Evolutionary conservation across 2,113 vertebrate species (phyloP), one percentile per base, ranked within the genome.

Genomic region (Phylloscopus trochilus): DNA sequence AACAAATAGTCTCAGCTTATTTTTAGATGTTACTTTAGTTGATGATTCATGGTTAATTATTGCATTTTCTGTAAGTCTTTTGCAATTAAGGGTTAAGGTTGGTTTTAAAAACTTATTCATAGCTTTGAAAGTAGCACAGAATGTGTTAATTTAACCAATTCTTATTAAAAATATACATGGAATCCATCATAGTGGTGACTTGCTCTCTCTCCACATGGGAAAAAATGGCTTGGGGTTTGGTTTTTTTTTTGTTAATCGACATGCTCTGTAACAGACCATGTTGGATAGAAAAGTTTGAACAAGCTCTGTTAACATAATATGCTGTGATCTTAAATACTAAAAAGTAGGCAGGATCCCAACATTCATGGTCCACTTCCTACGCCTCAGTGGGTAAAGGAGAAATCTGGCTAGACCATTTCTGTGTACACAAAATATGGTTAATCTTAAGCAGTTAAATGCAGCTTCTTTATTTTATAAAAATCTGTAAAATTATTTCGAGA

Each of bases 161-260:
- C 15, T 53, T 66, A 62, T 49, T 62, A 53, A 6, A 81, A 70
- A 46, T 41, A 37, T 23, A 33, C 6, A 24, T 14, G 15, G 13
- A 68, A 19, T 69, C 10, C 15, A 55, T 26, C 1, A 3, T 7
- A 35, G 26, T 37, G 13, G 9, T 49, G 41, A 73, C 39, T 62
- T 0, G 0, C 7, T 77, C 6, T 44, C 6, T 44, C 17, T 74
- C 72, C 7, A 26, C 2, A 20, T 10, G 19, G 10, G n/a, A 82
- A 63, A 78, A 41, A 76, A 74, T 24, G 7, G 7, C 5, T 55
- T 64, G 18, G 41, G 5, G 0, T 39, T 41, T 12, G 12, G 13
- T 3, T 28, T 39, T 37, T 58, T 55, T 63, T 62, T 39, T 67
- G 11, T 33, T 59, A 33, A 41, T 72, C 67, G 70, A 4, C 33